Evolutionary conservation across 2,113 vertebrate genomes (phyloP).

Genomic region (Pseudolaguvia tuberculata): DNA sequence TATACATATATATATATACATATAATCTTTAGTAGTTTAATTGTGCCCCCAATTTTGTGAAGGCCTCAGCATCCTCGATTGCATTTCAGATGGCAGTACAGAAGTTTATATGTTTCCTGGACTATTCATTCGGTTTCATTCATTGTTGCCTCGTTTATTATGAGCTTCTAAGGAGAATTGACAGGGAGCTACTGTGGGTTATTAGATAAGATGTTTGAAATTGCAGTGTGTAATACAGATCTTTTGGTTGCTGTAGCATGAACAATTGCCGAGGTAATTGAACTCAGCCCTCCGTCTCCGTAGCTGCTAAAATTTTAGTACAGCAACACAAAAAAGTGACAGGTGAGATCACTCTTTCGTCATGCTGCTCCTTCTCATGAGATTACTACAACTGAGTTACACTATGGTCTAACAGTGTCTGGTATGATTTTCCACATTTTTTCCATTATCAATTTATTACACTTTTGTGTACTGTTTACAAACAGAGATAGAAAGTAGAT

Average conservation of each 20-base stretch:
- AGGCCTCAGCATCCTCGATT: constrained; percentile 2
- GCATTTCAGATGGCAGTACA: constrained; percentile 4
- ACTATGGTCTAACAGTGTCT: constrained; percentile 20
- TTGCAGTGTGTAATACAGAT: constrained; percentile 45
- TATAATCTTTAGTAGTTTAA: too few species aligned
- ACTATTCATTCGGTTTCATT: constrained; percentile 11
- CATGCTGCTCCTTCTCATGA: constrained; percentile 31
- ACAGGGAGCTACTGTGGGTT: constrained; percentile 15
- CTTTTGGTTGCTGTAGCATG: constrained; percentile 28
- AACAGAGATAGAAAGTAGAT: background rate
- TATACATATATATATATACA: too few species aligned
- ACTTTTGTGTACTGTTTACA: background rate
- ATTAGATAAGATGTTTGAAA: constrained; percentile 45
- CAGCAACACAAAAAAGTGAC: constrained; percentile 19
- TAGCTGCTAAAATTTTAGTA: constrained; percentile 22
- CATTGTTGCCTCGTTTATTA: background rate
- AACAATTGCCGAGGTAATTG: constrained; percentile 39
- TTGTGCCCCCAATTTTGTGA: constrained; percentile 16
- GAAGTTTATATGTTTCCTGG: constrained; percentile 23
- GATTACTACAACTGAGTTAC: constrained; percentile 35
- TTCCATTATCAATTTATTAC: constrained; percentile 17
- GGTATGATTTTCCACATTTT: constrained; percentile 46
- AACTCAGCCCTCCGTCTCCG: constrained; percentile 18
- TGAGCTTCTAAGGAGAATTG: constrained; percentile 1
- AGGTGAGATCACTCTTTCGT: constrained; percentile 38